Conservation (phyloP, 1,140 invertebrate species). For the Drosophila melanogaster region DNA sequence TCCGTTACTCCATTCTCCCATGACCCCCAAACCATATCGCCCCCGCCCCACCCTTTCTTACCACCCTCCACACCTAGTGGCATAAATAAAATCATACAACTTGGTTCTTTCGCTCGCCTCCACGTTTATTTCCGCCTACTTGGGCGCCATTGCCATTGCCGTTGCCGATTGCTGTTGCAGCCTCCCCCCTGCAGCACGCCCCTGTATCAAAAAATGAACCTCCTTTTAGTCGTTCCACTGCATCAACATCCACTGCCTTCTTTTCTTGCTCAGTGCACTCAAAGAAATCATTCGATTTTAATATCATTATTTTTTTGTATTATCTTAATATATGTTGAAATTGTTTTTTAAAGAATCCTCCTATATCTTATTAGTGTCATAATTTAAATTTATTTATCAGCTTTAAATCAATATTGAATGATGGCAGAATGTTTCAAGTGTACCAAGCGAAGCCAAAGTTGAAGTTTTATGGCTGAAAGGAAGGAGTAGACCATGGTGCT, state of each 20-base stretch:
- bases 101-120: conserved; percentile 45
- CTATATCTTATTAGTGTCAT: too few relatives aligned
- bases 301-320: too few relatives aligned
- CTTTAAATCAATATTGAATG: background rate
- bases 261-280: conserved; percentile 10
- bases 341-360: too few relatives aligned
- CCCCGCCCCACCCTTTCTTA: background rate
- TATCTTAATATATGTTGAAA: background rate
- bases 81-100: conserved; percentile 81
- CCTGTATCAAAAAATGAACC: conserved; percentile 55
- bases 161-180: conserved; percentile 69
- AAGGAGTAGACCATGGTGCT: conserved; percentile 38
- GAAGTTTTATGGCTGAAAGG: conserved; percentile 68
- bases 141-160: conserved; percentile 72
- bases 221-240: conserved; percentile 22
- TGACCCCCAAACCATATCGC: background rate
- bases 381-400: too few relatives aligned
- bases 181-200: conserved; percentile 10
- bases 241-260: conserved; percentile 20
- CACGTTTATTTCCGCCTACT: conserved; percentile 78
- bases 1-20: background rate
- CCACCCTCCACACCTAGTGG: conserved; percentile 42
- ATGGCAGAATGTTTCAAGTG: background rate
- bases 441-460: conserved; percentile 58
- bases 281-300: background rate